Evolutionary conservation across 2,888 invertebrate species (phyloP).

Genomic region (Xylocampa areola): DNA sequence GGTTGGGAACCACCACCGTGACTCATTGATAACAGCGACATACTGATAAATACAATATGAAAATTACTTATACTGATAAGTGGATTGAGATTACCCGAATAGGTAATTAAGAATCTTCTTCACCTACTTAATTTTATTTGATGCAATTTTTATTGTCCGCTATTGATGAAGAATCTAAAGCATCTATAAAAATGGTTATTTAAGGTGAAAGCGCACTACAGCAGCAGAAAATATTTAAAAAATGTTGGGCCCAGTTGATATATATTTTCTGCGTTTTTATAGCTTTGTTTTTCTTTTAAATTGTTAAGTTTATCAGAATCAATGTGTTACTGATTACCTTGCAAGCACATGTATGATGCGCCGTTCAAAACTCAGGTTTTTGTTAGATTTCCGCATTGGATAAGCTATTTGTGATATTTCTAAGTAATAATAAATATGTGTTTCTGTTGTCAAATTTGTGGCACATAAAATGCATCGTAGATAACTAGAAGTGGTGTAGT

Average conservation of each 20-base stretch:
- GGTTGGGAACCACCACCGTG: constrained; percentile 66
- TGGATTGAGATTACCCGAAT: constrained; percentile 37
- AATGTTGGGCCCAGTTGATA: too few species aligned
- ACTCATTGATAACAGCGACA: constrained; percentile 64
- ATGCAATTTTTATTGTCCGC: constrained; percentile 15
- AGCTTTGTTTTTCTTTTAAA: too few species aligned
- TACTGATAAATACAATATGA: constrained; percentile 52
- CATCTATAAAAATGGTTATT: too few species aligned
- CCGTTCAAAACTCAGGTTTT: background rate
- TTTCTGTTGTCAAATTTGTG: too few species aligned
- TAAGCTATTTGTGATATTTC: constrained; percentile 10
- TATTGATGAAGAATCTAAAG: background rate
- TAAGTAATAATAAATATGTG: background rate
- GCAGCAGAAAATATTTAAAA: too few species aligned
- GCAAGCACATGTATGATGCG: constrained; percentile 2
- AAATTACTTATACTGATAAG: constrained; percentile 51
- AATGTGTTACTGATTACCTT: constrained; percentile 21
- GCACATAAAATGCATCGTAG: background rate
- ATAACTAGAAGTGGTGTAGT: background rate
- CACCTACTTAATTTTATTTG: constrained; percentile 6
- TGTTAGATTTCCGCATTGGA: constrained; percentile 24
- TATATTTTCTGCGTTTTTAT: too few species aligned
- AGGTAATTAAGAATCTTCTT: constrained; percentile 23
- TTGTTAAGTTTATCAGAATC: too few species aligned
- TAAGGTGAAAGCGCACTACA: too few species aligned